Percentiles rank a stretch among this genome's conserved stretches.
Evolutionary conservation across 2,797 vertebrate genomes (phyloP).

Genomic region (Gymnopithys bicolor): DNA sequence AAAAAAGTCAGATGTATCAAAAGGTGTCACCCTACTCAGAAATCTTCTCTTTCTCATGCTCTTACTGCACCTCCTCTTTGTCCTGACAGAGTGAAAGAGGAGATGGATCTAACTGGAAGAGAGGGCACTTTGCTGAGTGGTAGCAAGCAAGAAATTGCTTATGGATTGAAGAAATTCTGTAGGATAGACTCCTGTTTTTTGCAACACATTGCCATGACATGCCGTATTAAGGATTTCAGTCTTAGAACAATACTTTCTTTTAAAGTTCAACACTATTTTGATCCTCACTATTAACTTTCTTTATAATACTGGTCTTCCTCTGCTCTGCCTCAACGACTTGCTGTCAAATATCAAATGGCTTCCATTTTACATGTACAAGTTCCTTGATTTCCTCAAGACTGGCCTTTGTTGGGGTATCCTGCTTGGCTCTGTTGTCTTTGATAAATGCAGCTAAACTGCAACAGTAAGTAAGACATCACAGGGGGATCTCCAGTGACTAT

Average conservation of each 20-base stretch:
- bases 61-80: background rate
- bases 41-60: background rate
- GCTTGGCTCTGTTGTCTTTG: background rate
- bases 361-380: background rate
- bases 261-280: background rate
- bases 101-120: background rate
- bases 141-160: background rate
- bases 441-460: background rate
- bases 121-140: background rate
- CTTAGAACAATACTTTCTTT: background rate
- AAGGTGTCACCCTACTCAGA: background rate
- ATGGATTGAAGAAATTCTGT: background rate
- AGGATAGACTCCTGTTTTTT: background rate
- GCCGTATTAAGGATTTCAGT: background rate
- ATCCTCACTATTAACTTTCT: background rate
- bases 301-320: background rate
- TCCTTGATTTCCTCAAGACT: background rate
- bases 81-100: background rate
- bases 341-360: background rate
- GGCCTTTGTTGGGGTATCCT: background rate
- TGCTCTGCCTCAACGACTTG: background rate
- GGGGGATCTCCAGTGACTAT: background rate
- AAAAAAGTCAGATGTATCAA: background rate
- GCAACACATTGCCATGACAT: background rate
- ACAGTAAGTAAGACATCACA: background rate